Conservation (phyloP, 2,113 vertebrate species). For the Prunella fulvescens region DNA sequence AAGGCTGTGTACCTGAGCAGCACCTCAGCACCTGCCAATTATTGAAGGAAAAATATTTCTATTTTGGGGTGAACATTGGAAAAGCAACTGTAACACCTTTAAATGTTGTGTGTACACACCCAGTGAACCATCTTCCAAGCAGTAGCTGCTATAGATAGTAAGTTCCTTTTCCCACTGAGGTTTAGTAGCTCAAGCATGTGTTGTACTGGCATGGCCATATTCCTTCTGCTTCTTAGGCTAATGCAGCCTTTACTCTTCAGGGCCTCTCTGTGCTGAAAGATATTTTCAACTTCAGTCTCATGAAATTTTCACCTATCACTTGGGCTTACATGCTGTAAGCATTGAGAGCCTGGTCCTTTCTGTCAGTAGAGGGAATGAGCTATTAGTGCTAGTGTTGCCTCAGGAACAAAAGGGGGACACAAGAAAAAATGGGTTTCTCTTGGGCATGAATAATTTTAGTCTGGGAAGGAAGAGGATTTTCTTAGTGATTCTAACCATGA, state of each 20-base stretch:
- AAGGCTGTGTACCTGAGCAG: neutral
- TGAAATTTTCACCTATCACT: slow-evolving; percentile 12
- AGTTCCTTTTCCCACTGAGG: neutral
- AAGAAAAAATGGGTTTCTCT: neutral
- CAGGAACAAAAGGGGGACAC: neutral
- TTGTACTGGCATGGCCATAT: neutral
- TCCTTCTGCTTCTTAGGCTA: neutral
- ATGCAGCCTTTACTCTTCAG: neutral
- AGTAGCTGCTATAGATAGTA: neutral
- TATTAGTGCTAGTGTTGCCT: neutral
- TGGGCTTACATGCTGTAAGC: neutral
- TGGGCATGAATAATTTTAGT: neutral
- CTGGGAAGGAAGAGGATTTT: neutral
- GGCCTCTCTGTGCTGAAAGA: neutral
- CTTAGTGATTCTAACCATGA: neutral
- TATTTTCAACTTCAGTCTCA: neutral
- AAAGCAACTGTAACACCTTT: neutral
- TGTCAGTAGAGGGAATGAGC: neutral
- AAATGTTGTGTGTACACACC: neutral
- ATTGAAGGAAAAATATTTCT: neutral
- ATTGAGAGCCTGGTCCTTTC: neutral
- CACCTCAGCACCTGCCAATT: neutral
- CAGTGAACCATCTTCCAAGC: neutral
- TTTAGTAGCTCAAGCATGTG: neutral
- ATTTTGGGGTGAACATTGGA: neutral